Evolutionary conservation across 2,797 vertebrate genomes (phyloP).

Genomic region (Podargus strigoides): DNA sequence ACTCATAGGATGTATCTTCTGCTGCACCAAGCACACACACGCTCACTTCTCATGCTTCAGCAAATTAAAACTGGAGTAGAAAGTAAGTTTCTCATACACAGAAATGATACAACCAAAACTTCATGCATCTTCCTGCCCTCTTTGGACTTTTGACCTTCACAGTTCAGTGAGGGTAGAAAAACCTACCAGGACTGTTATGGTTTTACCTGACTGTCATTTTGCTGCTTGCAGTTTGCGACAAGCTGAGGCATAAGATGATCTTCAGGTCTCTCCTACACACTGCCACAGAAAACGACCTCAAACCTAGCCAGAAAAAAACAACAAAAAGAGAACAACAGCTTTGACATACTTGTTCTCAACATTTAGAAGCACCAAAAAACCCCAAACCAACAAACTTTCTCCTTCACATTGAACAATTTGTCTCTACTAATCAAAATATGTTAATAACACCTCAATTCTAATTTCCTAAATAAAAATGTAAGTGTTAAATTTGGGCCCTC

Average conservation of each 20-base stretch:
- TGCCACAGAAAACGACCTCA: not conserved
- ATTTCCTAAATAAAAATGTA: not conserved
- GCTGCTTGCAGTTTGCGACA: not conserved
- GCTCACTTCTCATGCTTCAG: not conserved
- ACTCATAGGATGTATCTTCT: not conserved
- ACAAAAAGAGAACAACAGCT: not conserved
- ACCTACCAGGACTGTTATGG: not conserved
- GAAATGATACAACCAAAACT: not conserved
- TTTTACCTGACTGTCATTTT: slow-evolving; percentile 57
- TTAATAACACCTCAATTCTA: not conserved
- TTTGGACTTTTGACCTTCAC: not conserved
- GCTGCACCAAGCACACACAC: not conserved
- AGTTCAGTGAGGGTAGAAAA: not conserved
- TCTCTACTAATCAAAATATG: not conserved
- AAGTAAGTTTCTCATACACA: not conserved
- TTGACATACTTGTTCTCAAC: not conserved
- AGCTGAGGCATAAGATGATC: not conserved
- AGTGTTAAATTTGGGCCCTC: not conserved
- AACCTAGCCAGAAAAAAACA: not conserved
- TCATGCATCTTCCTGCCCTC: not conserved
- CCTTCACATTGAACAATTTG: not conserved
- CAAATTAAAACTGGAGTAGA: not conserved
- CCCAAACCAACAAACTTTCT: not conserved
- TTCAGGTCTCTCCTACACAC: not conserved
- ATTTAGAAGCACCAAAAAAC: not conserved